phyloP scores from a whole-genome alignment of 2,113 vertebrate genomes.

The rabbit (Oryctolagus cuniculus) region DNA sequence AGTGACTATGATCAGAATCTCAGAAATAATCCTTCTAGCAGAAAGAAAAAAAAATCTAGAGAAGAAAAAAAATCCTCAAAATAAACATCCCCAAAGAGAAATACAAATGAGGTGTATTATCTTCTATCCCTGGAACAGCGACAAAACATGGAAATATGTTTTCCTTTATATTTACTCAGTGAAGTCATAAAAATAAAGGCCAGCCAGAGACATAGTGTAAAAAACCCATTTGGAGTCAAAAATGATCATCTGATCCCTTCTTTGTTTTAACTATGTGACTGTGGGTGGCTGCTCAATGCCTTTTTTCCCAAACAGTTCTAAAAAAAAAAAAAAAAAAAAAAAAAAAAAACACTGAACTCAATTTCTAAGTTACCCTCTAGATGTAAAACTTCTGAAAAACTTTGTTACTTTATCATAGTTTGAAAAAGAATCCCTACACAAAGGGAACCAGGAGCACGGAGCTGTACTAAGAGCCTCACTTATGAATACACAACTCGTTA shows the following conservation, averaged over 20 bases:
- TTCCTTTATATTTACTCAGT: conserved; percentile 26
- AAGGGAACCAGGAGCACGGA: neutral
- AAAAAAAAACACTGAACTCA: conserved; percentile 42
- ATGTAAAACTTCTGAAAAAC: conserved; percentile 14
- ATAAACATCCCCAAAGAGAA: neutral
- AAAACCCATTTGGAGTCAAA: neutral
- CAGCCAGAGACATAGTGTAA: neutral
- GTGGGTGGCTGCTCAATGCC: neutral
- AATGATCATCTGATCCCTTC: neutral
- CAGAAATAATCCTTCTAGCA: conserved; percentile 33
- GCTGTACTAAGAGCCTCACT: neutral
- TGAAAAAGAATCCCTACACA: neutral
- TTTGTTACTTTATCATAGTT: conserved; percentile 12
- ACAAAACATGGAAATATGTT: neutral
- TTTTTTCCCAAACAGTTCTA: conserved; percentile 15
- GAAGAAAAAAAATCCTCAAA: neutral
- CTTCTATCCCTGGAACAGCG: neutral
- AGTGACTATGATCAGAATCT: neutral
- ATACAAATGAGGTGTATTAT: conserved; percentile 15
- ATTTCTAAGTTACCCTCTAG: conserved; percentile 21
- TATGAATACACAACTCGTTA: neutral
- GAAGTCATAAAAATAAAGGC: neutral
- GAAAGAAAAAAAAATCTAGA: neutral
- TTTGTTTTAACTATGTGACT: neutral
- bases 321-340: no score